Evolutionary conservation across 2,113 vertebrate species (phyloP).

Genomic region (Beaufortia kweichowensis): DNA sequence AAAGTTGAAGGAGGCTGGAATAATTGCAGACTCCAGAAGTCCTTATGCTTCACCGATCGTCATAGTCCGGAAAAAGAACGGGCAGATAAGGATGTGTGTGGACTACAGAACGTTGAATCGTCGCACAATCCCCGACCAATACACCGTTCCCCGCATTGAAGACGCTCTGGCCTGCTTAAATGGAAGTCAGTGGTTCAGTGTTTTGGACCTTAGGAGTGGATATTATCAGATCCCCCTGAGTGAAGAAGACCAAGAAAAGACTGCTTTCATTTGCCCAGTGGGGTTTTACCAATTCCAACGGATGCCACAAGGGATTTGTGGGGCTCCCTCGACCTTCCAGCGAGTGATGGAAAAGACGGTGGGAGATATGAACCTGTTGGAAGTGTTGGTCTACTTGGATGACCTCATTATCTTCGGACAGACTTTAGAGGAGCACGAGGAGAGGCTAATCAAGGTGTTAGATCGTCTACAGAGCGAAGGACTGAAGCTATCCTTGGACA

Average conservation of each 20-base stretch:
- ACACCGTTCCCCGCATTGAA: too few relatives aligned
- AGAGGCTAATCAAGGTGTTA: neutral
- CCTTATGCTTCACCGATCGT: too few relatives aligned
- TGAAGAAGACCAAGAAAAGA: too few relatives aligned
- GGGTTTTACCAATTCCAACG: too few relatives aligned
- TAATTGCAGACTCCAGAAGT: neutral
- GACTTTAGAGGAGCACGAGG: neutral
- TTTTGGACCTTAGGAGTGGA: too few relatives aligned
- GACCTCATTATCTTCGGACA: neutral
- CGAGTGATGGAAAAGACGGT: neutral
- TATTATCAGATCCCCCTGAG: too few relatives aligned
- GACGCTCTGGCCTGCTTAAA: too few relatives aligned
- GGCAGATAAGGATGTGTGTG: neutral
- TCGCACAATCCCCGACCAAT: neutral
- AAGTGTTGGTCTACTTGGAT: neutral
- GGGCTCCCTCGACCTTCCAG: neutral
- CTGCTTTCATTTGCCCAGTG: too few relatives aligned
- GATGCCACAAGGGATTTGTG: too few relatives aligned
- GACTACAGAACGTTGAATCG: neutral
- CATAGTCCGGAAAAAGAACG: neutral
- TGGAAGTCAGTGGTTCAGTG: too few relatives aligned
- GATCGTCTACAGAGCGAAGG: neutral
- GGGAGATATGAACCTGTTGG: neutral
- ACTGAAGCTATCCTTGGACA: neutral
- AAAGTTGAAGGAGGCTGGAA: neutral